phyloP scores from a whole-genome alignment of 2,113 vertebrate genomes.

The Centrocercus urophasianus region DNA sequence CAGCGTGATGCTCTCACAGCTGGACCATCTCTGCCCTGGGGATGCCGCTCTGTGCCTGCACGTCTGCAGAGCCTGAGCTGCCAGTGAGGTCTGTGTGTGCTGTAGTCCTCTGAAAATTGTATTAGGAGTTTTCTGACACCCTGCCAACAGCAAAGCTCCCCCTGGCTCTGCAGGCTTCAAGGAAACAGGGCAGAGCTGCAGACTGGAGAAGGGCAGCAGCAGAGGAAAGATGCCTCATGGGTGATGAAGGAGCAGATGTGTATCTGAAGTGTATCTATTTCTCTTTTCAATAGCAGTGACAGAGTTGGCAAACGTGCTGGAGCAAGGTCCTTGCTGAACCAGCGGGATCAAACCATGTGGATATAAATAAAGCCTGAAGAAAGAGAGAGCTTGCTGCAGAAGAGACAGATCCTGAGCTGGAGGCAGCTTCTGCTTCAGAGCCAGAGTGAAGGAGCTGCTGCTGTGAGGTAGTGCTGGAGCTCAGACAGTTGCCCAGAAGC shows the following conservation, averaged over 20 bases:
- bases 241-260: not conserved
- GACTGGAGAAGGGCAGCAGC: not conserved
- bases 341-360: not conserved
- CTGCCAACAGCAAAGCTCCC: not conserved
- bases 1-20: not conserved
- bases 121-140: not conserved
- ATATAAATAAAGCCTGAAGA: not conserved
- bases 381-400: not conserved
- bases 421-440: not conserved
- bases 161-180: not conserved
- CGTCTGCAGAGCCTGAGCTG: not conserved
- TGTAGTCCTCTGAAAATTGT: not conserved
- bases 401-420: not conserved
- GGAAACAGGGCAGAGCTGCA: not conserved
- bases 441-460: rapidly evolving
- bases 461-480: not conserved
- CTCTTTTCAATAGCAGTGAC: rapidly evolving
- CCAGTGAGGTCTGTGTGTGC: not conserved
- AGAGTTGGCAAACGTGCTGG: not conserved
- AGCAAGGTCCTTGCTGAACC: not conserved
- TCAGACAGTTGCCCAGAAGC: not conserved
- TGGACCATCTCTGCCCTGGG: not conserved
- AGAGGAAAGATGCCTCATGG: not conserved
- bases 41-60: not conserved
- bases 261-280: not conserved